These are phyloP conservation scores for Osedax fenrisi DNA, from an alignment of 2,888 invertebrate species.

Conservation along the genomic window DNA sequence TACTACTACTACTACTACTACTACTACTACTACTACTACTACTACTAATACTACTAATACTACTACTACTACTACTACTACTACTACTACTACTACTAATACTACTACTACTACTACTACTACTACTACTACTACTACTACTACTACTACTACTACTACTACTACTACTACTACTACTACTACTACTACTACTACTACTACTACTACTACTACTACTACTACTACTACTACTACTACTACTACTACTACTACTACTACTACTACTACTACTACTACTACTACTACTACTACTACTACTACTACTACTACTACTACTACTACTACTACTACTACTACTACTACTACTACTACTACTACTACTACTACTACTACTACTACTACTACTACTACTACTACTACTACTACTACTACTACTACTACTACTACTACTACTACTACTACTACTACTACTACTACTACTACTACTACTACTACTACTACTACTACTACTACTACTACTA, in stretches of 20 bases:
- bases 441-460: not conserved
- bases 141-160: conserved; percentile 6
- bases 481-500: not conserved
- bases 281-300: not conserved
- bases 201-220: not conserved
- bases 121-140: conserved; percentile 12
- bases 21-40: conserved; percentile 11
- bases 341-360: not conserved
- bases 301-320: not conserved
- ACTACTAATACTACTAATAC: too few relatives aligned
- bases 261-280: not conserved
- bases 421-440: not conserved
- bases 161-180: not conserved
- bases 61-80: too few relatives aligned
- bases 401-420: not conserved
- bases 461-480: not conserved
- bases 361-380: not conserved
- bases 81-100: too few relatives aligned
- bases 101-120: conserved; percentile 11
- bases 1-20: conserved; percentile 1
- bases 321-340: not conserved
- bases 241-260: not conserved
- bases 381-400: not conserved
- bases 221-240: not conserved
- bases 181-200: not conserved